A percentile compares a stretch with the other conserved stretches of the same genome.
These are phyloP conservation scores for Onychostruthus taczanowskii DNA, from an alignment of 2,113 vertebrate genomes.

Conservation along the genomic window DNA sequence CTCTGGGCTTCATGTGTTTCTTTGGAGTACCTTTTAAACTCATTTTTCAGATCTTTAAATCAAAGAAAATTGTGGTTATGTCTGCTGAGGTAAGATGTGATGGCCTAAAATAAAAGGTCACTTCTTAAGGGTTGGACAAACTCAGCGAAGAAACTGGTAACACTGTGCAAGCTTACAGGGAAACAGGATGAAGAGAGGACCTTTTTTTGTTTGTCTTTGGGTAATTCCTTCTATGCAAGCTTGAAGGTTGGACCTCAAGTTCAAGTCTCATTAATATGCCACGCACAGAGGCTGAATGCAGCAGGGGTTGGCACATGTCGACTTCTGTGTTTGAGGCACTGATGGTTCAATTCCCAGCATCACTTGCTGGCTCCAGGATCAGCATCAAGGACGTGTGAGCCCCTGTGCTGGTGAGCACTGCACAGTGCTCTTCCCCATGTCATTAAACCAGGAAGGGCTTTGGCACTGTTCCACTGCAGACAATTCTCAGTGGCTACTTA, in stretches of 20 bases:
- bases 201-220: not conserved
- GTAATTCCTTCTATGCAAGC: not conserved
- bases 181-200: not conserved
- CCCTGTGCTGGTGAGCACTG: constrained; percentile 59
- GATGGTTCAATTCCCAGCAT: constrained; percentile 59
- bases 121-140: not conserved
- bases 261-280: constrained; percentile 48
- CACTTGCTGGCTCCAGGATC: constrained; percentile 43
- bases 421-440: constrained; percentile 34
- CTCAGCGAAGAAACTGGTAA: not conserved
- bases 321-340: constrained; percentile 28
- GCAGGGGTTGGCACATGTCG: constrained; percentile 47
- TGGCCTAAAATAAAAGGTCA: not conserved
- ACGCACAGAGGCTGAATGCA: constrained; percentile 23
- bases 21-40: not conserved
- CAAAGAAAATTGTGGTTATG: not conserved
- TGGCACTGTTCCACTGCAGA: constrained; percentile 38
- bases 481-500: constrained; percentile 51
- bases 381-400: constrained; percentile 50
- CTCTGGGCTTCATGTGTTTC: not conserved
- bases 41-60: not conserved
- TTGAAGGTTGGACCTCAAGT: constrained; percentile 59
- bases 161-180: not conserved
- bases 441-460: constrained; percentile 49
- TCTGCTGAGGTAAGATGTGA: not conserved